phyloP scores from a whole-genome alignment of 2,113 vertebrate genomes.

The Spea multiplicata region DNA sequence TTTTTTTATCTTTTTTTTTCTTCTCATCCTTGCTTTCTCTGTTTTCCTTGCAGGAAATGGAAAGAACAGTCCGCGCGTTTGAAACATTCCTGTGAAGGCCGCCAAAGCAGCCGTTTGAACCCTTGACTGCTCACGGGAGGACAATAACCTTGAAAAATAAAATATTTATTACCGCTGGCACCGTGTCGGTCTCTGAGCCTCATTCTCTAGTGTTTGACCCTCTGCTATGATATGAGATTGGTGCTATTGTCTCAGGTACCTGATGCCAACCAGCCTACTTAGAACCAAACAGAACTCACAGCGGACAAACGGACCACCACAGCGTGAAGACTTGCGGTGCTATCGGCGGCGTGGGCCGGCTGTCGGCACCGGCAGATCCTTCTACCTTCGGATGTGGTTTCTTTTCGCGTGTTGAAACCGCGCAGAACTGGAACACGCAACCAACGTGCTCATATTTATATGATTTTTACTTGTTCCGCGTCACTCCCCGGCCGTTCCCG shows the following conservation, averaged over 20 bases:
- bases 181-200: slow-evolving; percentile 73
- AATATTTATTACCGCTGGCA: slow-evolving; percentile 69
- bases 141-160: slow-evolving; percentile 76
- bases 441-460: slow-evolving; percentile 13
- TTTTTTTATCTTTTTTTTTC: neutral
- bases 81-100: slow-evolving; percentile 95
- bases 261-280: slow-evolving; percentile 95
- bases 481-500: neutral
- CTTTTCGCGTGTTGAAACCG: neutral
- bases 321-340: slow-evolving; percentile 79
- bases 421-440: slow-evolving; percentile 22
- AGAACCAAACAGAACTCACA: slow-evolving; percentile 92
- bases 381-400: neutral
- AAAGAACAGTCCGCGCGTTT: slow-evolving; percentile 89
- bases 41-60: slow-evolving; percentile 83
- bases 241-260: slow-evolving; percentile 99
- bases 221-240: slow-evolving; percentile 80
- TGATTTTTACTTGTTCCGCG: neutral
- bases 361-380: too few relatives aligned
- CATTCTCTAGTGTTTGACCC: slow-evolving; percentile 70
- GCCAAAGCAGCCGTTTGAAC: slow-evolving; percentile 73
- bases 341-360: slow-evolving; percentile 49
- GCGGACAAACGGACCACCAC: slow-evolving; percentile 74
- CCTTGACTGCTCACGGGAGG: slow-evolving; percentile 75
- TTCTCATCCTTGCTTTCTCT: neutral